Percentiles rank a stretch among this genome's conserved stretches.
phyloP scores from a whole-genome alignment of 2,113 vertebrate genomes.

The Agapornis roseicollis region DNA sequence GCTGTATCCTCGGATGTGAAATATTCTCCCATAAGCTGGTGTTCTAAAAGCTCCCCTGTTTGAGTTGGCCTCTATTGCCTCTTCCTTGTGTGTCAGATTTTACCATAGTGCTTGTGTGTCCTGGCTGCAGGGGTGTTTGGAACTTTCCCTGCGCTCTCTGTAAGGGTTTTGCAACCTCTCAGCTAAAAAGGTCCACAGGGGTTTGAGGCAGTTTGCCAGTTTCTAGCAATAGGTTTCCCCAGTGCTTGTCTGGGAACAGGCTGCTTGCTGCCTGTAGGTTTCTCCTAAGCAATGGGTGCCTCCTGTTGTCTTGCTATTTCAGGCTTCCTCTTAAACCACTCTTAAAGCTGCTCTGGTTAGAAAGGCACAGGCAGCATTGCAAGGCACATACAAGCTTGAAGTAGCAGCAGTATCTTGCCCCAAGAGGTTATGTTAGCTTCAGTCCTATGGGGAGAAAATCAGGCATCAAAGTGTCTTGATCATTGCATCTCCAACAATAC shows the following conservation, averaged over 20 bases:
- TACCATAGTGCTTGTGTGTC: rapidly evolving
- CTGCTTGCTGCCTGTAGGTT: neutral
- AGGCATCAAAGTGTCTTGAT: neutral
- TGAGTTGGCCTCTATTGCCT: neutral
- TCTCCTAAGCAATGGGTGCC: neutral
- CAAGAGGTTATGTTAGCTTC: neutral
- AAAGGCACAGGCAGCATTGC: neutral
- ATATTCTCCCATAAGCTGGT: neutral
- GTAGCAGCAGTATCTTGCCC: neutral
- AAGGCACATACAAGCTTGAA: neutral
- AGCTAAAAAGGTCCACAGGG: neutral
- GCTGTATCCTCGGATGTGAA: neutral
- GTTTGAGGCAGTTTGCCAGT: neutral
- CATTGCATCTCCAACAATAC: neutral
- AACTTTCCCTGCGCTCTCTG: neutral
- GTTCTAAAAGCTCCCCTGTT: neutral
- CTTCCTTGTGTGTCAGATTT: neutral
- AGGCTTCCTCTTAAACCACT: neutral
- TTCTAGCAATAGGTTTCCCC: neutral
- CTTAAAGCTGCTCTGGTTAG: neutral
- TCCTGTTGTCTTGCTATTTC: rapidly evolving
- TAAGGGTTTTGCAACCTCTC: neutral
- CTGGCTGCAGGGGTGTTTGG: neutral
- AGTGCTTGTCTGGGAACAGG: neutral
- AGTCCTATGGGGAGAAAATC: neutral